Evolutionary conservation across 1,140 invertebrate species (phyloP), one percentile per base, ranked within the genome.

Genomic region (Aphaenogaster rudis): DNA sequence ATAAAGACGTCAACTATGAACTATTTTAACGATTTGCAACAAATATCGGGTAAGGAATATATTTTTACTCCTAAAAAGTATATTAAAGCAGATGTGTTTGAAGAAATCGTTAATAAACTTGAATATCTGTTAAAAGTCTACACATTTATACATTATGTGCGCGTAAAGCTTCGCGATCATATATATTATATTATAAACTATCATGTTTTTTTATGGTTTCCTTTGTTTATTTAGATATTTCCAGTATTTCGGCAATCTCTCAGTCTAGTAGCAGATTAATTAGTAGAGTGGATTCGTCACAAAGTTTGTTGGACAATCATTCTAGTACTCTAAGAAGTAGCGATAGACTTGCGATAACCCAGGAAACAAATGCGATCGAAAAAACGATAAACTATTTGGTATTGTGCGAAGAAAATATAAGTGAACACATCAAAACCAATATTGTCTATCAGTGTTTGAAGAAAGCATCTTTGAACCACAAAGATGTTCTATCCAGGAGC

Each of bases 231-330:
- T 79, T 61, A 91, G 93, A 91, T 71, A 91, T 94, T 79, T 89
- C 90, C 13, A 91, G 66, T 59, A 90, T 94, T 84, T 93, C 93
- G 0, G 77, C 88, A 45, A 91, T 90, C 36, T 93, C 93, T 3
- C 89, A 78, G n/a, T 69, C 52, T 9, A 92, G 86, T 52, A 82
- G 77, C 21, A 67, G 50, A 79, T 57, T 88, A 63, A 81, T 86
- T 36, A 71, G 76, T 39, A 91, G 72, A 88, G 21, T 89, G 74
- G 92, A 93, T 61, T 91, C 64, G 1, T 50, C 85, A 11, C 74
- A 86, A 61, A 91, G 81, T 71, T 67, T 87, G 17, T 88, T 76
- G 21, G 91, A 89, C 11, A 79, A 76, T 28, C 57, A 90, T n/a
- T 76, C 42, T 52, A 88, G 67, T 79, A 17, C 52, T 11, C 81